These are phyloP conservation scores for Nycticebus coucang DNA, from an alignment of 2,113 vertebrate species.

Conservation along the genomic window DNA sequence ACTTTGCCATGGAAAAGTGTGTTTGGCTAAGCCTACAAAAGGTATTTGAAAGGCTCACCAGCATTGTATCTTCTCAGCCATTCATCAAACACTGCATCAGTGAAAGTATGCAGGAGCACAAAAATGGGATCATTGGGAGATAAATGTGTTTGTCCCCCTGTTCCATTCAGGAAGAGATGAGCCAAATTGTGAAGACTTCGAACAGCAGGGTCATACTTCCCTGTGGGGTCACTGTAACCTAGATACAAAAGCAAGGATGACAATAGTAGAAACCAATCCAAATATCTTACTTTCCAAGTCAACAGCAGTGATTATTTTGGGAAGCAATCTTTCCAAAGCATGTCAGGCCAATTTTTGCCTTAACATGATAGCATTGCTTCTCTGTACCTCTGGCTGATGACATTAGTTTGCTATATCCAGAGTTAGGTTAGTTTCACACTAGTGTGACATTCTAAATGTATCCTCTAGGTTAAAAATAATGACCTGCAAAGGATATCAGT, in stretches of 20 bases:
- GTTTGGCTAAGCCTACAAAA: constrained; percentile 17
- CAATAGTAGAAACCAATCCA: constrained; percentile 20
- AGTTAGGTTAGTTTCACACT: constrained; percentile 41
- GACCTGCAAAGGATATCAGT: constrained; percentile 21
- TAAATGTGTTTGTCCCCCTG: constrained; percentile 96
- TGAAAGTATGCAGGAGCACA: constrained; percentile 96
- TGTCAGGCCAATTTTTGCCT: constrained; percentile 28
- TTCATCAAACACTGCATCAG: constrained; percentile 97
- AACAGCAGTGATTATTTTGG: not conserved
- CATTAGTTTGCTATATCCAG: not conserved
- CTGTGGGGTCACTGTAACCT: constrained; percentile 96
- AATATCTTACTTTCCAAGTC: constrained; percentile 40
- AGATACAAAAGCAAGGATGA: constrained; percentile 58
- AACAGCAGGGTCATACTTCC: constrained; percentile 93
- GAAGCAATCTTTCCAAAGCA: not conserved
- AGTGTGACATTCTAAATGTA: constrained; percentile 41
- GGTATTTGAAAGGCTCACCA: constrained; percentile 85
- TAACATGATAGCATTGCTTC: not conserved
- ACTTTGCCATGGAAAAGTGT: not conserved
- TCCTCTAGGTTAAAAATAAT: constrained; percentile 63
- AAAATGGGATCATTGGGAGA: constrained; percentile 99
- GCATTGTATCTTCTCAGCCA: constrained; percentile 93
- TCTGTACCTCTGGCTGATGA: not conserved
- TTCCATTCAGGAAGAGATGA: constrained; percentile 97
- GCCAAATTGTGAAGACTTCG: constrained; percentile 98